Conservation (phyloP, 2,888 invertebrate species). For the Sarcophaga subvicina region DNA sequence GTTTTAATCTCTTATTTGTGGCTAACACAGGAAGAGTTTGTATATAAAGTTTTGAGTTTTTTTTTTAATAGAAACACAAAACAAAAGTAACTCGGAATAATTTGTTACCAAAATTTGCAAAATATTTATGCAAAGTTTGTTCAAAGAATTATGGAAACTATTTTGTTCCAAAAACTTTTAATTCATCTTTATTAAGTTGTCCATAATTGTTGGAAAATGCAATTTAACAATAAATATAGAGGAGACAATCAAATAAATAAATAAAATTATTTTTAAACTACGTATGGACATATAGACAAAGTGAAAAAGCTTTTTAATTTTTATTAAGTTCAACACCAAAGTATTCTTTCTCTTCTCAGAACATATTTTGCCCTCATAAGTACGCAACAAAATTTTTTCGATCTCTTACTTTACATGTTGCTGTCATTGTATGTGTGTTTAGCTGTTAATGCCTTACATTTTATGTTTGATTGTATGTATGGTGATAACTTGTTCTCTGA, state of each 20-base stretch:
- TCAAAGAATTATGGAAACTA: not conserved
- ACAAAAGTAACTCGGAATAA: not conserved
- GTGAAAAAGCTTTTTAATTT: too few species aligned
- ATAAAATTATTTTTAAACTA: too few species aligned
- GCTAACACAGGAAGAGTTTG: not conserved
- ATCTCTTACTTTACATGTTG: not conserved
- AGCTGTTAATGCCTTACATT: not conserved
- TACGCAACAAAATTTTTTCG: not conserved
- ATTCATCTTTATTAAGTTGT: not conserved
- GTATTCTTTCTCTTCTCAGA: too few species aligned
- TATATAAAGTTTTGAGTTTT: not conserved
- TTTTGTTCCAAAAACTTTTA: not conserved
- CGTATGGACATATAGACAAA: too few species aligned
- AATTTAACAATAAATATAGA: not conserved
- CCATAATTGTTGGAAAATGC: not conserved
- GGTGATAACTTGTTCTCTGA: too few species aligned
- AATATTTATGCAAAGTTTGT: not conserved
- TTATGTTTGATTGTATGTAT: not conserved
- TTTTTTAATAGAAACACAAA: not conserved
- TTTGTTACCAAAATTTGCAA: not conserved
- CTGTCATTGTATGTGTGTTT: not conserved
- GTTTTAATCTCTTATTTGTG: conserved; percentile 23
- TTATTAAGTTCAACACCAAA: too few species aligned
- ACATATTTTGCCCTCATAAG: too few species aligned
- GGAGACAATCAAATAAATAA: too few species aligned